Conservation (phyloP, 2,888 invertebrate species). For the Galerucella calmariensis region DNA sequence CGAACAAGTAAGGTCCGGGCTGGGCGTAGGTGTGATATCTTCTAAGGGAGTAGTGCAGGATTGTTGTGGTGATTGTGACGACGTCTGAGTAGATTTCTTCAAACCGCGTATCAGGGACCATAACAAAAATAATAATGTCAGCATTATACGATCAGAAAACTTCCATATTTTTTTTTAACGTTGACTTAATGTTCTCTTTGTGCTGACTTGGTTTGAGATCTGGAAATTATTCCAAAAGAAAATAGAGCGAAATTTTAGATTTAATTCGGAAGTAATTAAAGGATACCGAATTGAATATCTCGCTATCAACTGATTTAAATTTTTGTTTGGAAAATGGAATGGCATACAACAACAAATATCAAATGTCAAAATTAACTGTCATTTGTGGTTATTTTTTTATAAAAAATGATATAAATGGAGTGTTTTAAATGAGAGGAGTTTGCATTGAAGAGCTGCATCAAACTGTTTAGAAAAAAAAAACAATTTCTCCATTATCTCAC, state of each 20-base stretch:
- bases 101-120: constrained; percentile 74
- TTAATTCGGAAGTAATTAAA: background rate
- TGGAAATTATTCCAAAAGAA: constrained; percentile 14
- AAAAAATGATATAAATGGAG: too few relatives aligned
- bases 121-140: constrained; percentile 73
- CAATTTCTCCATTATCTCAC: constrained; percentile 15
- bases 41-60: constrained; percentile 33
- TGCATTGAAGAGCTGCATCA: too few relatives aligned
- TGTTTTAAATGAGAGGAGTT: too few relatives aligned
- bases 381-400: too few relatives aligned
- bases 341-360: background rate
- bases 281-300: background rate
- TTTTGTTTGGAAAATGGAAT: background rate
- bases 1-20: constrained; percentile 55
- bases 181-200: background rate
- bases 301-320: constrained; percentile 11
- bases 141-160: constrained; percentile 63
- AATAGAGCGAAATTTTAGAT: background rate
- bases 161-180: constrained; percentile 7
- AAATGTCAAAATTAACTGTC: too few relatives aligned
- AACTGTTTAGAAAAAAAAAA: background rate
- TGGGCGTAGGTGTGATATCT: constrained; percentile 60
- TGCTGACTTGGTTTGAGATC: constrained; percentile 4
- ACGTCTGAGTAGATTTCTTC: constrained; percentile 53
- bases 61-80: constrained; percentile 43